Percentiles rank a stretch among this genome's conserved stretches.
Conservation (phyloP, 2,888 invertebrate genomes). For the Clunio marinus region DNA sequence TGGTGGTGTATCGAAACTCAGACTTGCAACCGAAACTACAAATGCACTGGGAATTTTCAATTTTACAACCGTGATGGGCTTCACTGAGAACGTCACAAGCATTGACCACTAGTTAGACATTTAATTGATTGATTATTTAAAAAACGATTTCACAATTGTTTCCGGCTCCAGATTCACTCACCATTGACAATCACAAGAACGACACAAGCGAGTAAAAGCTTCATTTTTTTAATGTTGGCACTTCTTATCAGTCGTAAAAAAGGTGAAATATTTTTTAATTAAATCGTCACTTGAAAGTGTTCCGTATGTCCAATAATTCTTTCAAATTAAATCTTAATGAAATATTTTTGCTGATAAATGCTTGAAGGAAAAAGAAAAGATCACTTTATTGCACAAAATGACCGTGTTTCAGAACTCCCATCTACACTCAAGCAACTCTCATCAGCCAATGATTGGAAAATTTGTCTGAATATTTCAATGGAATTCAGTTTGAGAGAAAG, state of each 20-base stretch:
- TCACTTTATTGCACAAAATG: background rate
- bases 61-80: constrained; percentile 54
- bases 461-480: background rate
- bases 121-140: background rate
- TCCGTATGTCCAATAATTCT: background rate
- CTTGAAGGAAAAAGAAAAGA: background rate
- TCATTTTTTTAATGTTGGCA: background rate
- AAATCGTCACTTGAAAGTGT: background rate
- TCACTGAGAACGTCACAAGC: constrained; percentile 24
- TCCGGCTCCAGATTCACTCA: constrained; percentile 3
- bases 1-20: constrained; percentile 57
- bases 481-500: background rate
- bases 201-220: background rate
- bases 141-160: background rate
- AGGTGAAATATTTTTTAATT: background rate
- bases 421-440: background rate
- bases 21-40: constrained; percentile 61
- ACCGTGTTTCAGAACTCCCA: background rate
- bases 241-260: background rate
- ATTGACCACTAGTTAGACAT: background rate
- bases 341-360: constrained; percentile 1
- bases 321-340: background rate
- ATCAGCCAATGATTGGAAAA: background rate
- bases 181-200: constrained; percentile 9
- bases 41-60: constrained; percentile 56